Percentiles rank a stretch among this genome's conserved stretches.
Evolutionary conservation across 1,140 invertebrate genomes (phyloP).

Genomic region (Drusus annulatus): DNA sequence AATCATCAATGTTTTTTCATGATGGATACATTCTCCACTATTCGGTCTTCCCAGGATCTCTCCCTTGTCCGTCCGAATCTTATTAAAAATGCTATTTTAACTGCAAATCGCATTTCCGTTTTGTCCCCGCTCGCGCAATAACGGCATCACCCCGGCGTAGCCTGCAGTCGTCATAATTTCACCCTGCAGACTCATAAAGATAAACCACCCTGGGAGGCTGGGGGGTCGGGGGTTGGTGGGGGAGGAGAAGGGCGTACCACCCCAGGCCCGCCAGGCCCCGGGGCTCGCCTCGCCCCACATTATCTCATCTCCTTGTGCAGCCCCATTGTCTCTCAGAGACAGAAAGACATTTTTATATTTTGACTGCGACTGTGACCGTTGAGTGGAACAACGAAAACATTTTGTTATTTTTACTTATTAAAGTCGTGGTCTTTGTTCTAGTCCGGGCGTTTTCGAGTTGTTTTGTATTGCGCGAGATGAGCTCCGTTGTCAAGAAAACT

Average conservation of each 20-base stretch:
- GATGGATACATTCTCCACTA: slow-evolving; percentile 12
- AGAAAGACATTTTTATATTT: slow-evolving; percentile 42
- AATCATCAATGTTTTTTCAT: not conserved
- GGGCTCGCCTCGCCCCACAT: slow-evolving; percentile 37
- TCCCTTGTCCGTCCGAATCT: slow-evolving; percentile 11
- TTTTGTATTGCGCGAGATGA: slow-evolving; percentile 31
- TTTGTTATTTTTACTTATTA: slow-evolving; percentile 46
- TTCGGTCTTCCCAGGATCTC: slow-evolving; percentile 4
- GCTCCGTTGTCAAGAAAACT: slow-evolving; percentile 42
- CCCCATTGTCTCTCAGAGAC: slow-evolving; percentile 49
- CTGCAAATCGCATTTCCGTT: slow-evolving; percentile 57
- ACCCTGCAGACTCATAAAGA: slow-evolving; percentile 59
- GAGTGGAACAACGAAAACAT: slow-evolving; percentile 38
- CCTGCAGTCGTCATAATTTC: slow-evolving; percentile 59
- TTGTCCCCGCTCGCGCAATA: slow-evolving; percentile 51
- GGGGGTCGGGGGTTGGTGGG: not conserved
- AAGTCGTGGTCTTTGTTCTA: slow-evolving; percentile 41
- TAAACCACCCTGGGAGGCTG: slow-evolving; percentile 44
- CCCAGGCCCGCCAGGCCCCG: slow-evolving; percentile 7
- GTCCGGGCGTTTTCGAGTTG: slow-evolving; percentile 19
- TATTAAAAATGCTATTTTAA: slow-evolving; percentile 52
- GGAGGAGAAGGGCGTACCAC: not conserved
- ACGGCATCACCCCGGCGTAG: slow-evolving; percentile 52
- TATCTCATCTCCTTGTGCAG: slow-evolving; percentile 53
- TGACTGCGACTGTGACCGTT: slow-evolving; percentile 43